phyloP scores from a whole-genome alignment of 2,888 invertebrate species.

The Itoplectis maculator region DNA sequence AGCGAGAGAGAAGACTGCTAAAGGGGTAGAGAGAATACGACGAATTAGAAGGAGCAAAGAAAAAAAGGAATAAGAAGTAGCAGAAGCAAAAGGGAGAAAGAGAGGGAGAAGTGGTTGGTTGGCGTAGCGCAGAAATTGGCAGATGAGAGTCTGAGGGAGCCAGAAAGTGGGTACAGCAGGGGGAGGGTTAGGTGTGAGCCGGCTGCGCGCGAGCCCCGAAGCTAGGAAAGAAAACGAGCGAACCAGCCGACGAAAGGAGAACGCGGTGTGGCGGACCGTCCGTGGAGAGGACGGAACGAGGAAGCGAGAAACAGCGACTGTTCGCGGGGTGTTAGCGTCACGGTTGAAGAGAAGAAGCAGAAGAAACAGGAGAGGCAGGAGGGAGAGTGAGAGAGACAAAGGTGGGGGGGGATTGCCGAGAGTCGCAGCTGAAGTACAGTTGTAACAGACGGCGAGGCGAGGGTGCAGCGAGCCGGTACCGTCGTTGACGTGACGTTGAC shows the following conservation, averaged over 20 bases:
- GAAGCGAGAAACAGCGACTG: constrained; percentile 30
- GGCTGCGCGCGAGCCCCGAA: constrained; percentile 12
- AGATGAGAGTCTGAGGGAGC: constrained; percentile 75
- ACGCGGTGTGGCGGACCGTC: not conserved
- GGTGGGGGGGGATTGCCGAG: constrained; percentile 57
- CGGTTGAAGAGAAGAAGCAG: constrained; percentile 33
- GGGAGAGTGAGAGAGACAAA: constrained; percentile 65
- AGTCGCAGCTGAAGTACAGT: constrained; percentile 43
- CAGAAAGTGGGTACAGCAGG: constrained; percentile 69
- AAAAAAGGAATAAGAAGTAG: too few relatives aligned
- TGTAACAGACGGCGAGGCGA: constrained; percentile 47
- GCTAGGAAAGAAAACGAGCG: constrained; percentile 67
- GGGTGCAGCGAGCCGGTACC: constrained; percentile 38
- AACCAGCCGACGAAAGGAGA: constrained; percentile 1
- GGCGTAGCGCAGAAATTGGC: constrained; percentile 69
- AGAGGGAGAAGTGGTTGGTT: constrained; percentile 21
- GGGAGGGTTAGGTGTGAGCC: constrained; percentile 23
- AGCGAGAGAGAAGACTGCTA: not conserved
- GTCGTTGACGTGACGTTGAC: constrained; percentile 73
- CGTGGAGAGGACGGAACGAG: constrained; percentile 23
- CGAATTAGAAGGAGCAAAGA: too few relatives aligned
- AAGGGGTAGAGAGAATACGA: constrained; percentile 13
- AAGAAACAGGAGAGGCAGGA: constrained; percentile 52
- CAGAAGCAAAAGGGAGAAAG: not conserved
- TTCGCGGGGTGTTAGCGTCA: constrained; percentile 43